Evolutionary conservation across 1,140 invertebrate species (phyloP).

Genomic region (Atta cephalotes): DNA sequence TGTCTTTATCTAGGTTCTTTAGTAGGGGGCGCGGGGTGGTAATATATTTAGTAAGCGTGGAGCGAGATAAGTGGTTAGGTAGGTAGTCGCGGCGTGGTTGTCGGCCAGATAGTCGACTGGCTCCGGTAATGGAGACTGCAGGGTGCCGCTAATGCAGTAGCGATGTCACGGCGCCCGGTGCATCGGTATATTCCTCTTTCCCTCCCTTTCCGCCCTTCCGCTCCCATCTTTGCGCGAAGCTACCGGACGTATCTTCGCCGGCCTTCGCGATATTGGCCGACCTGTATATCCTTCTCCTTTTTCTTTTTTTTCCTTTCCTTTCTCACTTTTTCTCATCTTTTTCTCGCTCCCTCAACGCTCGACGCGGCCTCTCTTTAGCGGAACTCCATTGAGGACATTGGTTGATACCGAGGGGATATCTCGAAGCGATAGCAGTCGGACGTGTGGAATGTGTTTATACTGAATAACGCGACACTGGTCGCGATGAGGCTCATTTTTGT

Average conservation of each 20-base stretch:
- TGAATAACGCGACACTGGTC: slow-evolving; percentile 44
- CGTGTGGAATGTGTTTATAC: slow-evolving; percentile 65
- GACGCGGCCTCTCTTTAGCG: slow-evolving; percentile 58
- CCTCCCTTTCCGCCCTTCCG: slow-evolving; percentile 63
- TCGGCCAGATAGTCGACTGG: slow-evolving; percentile 75
- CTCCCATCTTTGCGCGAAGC: slow-evolving; percentile 46
- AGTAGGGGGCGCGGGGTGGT: slow-evolving; percentile 73
- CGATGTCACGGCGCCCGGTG: slow-evolving; percentile 81
- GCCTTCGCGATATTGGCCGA: slow-evolving; percentile 68
- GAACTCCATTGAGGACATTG: slow-evolving; percentile 63
- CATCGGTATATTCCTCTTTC: slow-evolving; percentile 75
- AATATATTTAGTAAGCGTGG: slow-evolving; percentile 81
- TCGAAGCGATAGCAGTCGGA: slow-evolving; percentile 67
- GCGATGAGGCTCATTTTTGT: slow-evolving; percentile 31
- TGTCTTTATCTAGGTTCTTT: slow-evolving; percentile 83
- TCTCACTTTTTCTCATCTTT: slow-evolving; percentile 16
- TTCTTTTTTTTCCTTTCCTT: background rate
- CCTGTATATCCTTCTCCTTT: slow-evolving; percentile 4
- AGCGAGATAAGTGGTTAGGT: slow-evolving; percentile 77
- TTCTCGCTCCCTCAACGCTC: background rate
- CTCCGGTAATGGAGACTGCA: slow-evolving; percentile 83
- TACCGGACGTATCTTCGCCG: slow-evolving; percentile 59
- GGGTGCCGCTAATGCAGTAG: slow-evolving; percentile 85
- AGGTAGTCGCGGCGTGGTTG: slow-evolving; percentile 76
- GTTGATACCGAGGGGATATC: slow-evolving; percentile 62